These are phyloP conservation scores for Natrix natrix DNA, from an alignment of 2,797 vertebrate genomes.

Conservation along the genomic window DNA sequence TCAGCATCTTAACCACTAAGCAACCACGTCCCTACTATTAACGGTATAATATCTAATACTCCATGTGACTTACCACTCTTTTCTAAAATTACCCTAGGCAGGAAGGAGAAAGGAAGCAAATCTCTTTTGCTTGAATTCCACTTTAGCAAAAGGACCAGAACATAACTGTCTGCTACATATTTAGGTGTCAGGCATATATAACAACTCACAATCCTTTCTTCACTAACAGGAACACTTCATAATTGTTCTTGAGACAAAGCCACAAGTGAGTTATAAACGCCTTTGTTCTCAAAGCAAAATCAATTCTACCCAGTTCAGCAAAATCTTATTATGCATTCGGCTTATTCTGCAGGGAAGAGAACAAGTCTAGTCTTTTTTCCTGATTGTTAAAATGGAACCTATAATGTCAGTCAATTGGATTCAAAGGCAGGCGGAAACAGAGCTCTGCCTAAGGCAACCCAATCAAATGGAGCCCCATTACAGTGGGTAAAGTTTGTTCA, in stretches of 20 bases:
- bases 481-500: neutral
- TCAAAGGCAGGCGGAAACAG: constrained; percentile 1
- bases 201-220: constrained; percentile 31
- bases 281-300: constrained; percentile 62
- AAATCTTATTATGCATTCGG: constrained; percentile 53
- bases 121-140: neutral
- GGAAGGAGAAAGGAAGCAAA: neutral
- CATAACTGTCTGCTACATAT: constrained; percentile 21
- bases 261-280: constrained; percentile 60
- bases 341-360: constrained; percentile 56
- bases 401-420: constrained; percentile 48
- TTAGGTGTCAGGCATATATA: constrained; percentile 4
- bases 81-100: neutral
- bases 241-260: constrained; percentile 51
- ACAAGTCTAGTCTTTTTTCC: constrained; percentile 44
- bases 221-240: constrained; percentile 55
- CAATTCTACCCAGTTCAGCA: constrained; percentile 54
- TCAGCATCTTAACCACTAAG: no score
- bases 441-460: neutral
- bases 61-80: no score
- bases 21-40: neutral
- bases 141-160: constrained; percentile 18
- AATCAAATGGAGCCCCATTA: neutral
- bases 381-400: constrained; percentile 40
- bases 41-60: neutral